Base-by-base conservation (phyloP, 2,888 invertebrate genomes). In the Hypercompe scribonia region DNA sequence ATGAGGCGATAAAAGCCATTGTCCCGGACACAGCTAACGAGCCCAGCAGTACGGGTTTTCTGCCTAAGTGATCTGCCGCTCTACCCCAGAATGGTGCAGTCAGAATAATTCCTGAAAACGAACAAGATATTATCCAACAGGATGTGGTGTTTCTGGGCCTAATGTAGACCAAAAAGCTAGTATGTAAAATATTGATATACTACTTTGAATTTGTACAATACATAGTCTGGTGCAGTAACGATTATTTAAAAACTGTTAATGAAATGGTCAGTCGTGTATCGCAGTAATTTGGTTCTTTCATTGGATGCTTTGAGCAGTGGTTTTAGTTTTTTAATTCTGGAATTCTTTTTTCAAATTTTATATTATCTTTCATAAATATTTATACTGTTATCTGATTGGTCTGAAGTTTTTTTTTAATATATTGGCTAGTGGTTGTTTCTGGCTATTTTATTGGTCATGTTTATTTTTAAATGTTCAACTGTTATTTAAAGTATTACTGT, bases 11-110 rank as follows among this genome's bases (percentile, higher is more conserved):
- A 2, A 94, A 81, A 0, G 90, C 91, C 63, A 94, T 80, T 18
- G 85, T 34, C 0, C 94, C 95, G 0, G 93, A 87, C 0, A 83
- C 82, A 0, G 89, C 82, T 0, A 93, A 86, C 0, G 93, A 92
- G 7, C 87, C 72, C 36, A 94, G 84, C 63, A 95, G 85, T 58
- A 92, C 89, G 0, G 94, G 93, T 75, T 93, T 94, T 58, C 95
- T 88, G 0, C 95, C 95, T 15, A 88, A 74, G 0, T 87, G 84
- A 78, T 95, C 95, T 0, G 95, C 91, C 0, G 92, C 91, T 0
- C 91, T 89, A 3, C 95, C 95, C 95, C 95, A 95, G 68, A 94
- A 87, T 0, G 94, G 89, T 0, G 95, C 94, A 0, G 94, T 94
- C 2, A 94, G 65, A 61, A 95, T 93, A 42, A 95, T 87, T 73